Conservation (phyloP, 2,113 vertebrate species). For the Labrus mixtus region DNA sequence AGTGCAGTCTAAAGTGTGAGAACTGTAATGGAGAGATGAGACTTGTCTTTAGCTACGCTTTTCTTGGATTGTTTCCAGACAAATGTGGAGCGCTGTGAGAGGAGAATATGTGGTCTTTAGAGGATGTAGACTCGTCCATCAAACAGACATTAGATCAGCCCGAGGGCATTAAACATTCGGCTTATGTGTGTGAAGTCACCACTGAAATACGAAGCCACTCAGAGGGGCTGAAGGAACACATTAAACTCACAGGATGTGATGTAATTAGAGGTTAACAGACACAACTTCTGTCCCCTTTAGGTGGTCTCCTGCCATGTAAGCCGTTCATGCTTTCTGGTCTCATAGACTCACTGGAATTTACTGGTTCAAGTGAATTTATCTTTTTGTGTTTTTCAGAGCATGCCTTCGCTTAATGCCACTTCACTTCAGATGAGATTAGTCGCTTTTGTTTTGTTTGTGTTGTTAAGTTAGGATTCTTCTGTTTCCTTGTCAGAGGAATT, state of each 20-base stretch:
- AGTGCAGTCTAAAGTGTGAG: neutral
- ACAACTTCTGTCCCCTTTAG: constrained; percentile 21
- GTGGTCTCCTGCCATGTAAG: constrained; percentile 12
- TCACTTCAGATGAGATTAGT: constrained; percentile 25
- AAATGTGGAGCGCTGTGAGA: constrained; percentile 15
- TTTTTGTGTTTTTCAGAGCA: constrained; percentile 18
- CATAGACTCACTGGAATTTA: neutral
- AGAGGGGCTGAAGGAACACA: constrained; percentile 12
- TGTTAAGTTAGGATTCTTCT: neutral
- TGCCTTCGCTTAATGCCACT: constrained; percentile 10
- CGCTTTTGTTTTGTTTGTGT: constrained; percentile 5
- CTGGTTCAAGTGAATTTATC: constrained; percentile 21
- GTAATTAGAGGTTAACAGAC: constrained; percentile 30
- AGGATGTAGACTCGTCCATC: constrained; percentile 30
- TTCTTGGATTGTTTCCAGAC: constrained; percentile 19
- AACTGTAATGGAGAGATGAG: neutral
- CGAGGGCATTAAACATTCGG: constrained; percentile 10
- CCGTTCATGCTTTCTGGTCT: neutral
- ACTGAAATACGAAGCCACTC: constrained; percentile 37
- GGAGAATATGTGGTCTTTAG: neutral
- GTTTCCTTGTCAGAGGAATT: constrained; percentile 16
- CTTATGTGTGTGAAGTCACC: constrained; percentile 21
- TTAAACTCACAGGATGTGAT: constrained; percentile 38
- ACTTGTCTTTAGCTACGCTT: neutral
- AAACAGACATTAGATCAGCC: constrained; percentile 32